Conservation (phyloP, 2,113 vertebrate species). For the Candoia aspera region DNA sequence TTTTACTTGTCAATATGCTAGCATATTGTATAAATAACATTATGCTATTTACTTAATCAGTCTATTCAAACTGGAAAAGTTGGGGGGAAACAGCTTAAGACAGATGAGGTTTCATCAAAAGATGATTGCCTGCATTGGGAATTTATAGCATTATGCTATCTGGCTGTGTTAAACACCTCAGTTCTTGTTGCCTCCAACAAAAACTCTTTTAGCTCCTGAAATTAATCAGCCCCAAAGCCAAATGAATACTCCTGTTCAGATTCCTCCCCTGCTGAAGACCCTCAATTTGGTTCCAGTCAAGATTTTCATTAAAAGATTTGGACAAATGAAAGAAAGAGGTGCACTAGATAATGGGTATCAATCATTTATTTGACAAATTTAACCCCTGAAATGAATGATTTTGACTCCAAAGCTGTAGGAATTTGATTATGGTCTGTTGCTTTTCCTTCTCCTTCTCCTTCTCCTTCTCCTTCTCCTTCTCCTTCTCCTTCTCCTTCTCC, state of each 20-base stretch:
- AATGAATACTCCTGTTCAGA: slow-evolving; percentile 58
- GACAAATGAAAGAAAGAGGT: slow-evolving; percentile 59
- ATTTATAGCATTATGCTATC: slow-evolving; percentile 45
- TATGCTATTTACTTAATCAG: slow-evolving; percentile 44
- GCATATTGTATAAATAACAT: slow-evolving; percentile 41
- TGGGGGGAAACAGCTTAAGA: slow-evolving; percentile 37
- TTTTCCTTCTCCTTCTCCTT: too few species aligned
- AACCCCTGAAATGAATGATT: slow-evolving; percentile 65
- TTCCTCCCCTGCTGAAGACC: slow-evolving; percentile 49
- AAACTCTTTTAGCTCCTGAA: slow-evolving; percentile 50
- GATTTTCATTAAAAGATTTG: slow-evolving; percentile 64
- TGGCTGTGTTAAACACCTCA: slow-evolving; percentile 39
- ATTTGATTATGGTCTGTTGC: slow-evolving; percentile 26
- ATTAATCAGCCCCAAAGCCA: slow-evolving; percentile 66
- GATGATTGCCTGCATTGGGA: slow-evolving; percentile 44
- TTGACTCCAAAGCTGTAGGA: slow-evolving; percentile 51
- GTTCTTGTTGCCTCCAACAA: slow-evolving; percentile 45
- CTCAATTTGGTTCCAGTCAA: slow-evolving; percentile 67
- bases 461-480: not conserved
- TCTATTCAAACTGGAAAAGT: slow-evolving; percentile 47
- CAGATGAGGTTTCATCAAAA: slow-evolving; percentile 55
- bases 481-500: not conserved
- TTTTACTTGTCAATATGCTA: slow-evolving; percentile 31
- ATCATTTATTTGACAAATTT: slow-evolving; percentile 64
- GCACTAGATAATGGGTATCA: slow-evolving; percentile 59